phyloP scores from a whole-genome alignment of 2,797 vertebrate genomes.

The Esox masquinongy region DNA sequence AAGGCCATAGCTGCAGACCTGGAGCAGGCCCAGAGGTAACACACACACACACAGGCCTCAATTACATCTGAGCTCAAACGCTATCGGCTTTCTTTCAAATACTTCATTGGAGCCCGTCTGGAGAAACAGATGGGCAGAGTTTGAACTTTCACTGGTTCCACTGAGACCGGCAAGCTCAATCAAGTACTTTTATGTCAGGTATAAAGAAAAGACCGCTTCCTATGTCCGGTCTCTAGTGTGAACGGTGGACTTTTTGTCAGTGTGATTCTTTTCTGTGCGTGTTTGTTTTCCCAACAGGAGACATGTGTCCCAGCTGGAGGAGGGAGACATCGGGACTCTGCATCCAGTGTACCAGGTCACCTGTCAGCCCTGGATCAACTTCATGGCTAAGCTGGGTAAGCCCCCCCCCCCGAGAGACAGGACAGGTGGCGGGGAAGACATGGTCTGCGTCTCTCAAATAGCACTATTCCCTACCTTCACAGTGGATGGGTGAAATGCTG shows the following conservation, averaged over 20 bases:
- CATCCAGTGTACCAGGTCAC: slow-evolving; percentile 82
- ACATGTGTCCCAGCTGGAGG: slow-evolving; percentile 84
- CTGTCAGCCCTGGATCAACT: slow-evolving; percentile 87
- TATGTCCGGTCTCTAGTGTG: neutral
- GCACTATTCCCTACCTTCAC: too few relatives aligned
- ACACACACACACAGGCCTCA: neutral
- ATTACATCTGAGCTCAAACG: neutral
- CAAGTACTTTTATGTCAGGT: neutral
- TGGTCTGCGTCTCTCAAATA: neutral
- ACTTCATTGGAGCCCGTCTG: neutral
- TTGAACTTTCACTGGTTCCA: neutral
- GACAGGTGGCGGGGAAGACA: too few relatives aligned
- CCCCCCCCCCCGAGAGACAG: neutral
- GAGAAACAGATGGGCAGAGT: neutral
- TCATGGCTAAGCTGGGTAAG: slow-evolving; percentile 89
- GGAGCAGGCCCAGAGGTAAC: slow-evolving; percentile 86
- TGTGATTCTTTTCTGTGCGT: neutral
- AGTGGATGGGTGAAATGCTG: too few relatives aligned
- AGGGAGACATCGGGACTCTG: slow-evolving; percentile 87
- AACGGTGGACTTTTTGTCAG: neutral
- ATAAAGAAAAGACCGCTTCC: neutral
- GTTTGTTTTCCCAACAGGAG: slow-evolving; percentile 70
- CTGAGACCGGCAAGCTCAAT: neutral
- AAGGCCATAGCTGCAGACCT: slow-evolving; percentile 76
- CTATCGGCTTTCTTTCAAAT: neutral